Conservation (phyloP, 2,888 invertebrate species). For the Lepidocyrtoides sp. region DNA sequence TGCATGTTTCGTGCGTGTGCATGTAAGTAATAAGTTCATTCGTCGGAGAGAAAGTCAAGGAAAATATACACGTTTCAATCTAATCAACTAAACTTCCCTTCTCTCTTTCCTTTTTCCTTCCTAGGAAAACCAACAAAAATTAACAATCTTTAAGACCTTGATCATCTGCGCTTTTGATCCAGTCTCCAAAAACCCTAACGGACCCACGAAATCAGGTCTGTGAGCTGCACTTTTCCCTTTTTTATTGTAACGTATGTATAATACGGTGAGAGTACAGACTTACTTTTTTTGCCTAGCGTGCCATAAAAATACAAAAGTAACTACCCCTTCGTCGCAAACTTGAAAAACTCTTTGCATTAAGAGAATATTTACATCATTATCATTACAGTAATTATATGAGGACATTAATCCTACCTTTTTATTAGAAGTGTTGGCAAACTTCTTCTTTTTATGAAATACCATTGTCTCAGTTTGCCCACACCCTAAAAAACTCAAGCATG, state of each 20-base stretch:
- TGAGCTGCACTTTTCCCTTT: no score
- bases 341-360: constrained; percentile 2
- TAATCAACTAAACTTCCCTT: constrained; percentile 16
- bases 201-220: no score
- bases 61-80: constrained; percentile 26
- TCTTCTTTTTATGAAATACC: no score
- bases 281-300: background rate
- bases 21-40: background rate
- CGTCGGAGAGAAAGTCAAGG: background rate
- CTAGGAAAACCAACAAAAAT: background rate
- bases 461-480: background rate
- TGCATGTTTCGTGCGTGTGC: background rate
- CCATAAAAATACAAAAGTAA: background rate
- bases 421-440: background rate
- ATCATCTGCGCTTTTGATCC: background rate
- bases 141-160: background rate
- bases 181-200: background rate
- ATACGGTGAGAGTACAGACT: no score
- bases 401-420: background rate
- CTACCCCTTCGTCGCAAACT: background rate
- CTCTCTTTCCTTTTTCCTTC: background rate
- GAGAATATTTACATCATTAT: background rate
- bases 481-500: no score
- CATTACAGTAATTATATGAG: background rate
- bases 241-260: no score